Conservation (phyloP, 2,888 invertebrate species). For the Ophioninae sp. region DNA sequence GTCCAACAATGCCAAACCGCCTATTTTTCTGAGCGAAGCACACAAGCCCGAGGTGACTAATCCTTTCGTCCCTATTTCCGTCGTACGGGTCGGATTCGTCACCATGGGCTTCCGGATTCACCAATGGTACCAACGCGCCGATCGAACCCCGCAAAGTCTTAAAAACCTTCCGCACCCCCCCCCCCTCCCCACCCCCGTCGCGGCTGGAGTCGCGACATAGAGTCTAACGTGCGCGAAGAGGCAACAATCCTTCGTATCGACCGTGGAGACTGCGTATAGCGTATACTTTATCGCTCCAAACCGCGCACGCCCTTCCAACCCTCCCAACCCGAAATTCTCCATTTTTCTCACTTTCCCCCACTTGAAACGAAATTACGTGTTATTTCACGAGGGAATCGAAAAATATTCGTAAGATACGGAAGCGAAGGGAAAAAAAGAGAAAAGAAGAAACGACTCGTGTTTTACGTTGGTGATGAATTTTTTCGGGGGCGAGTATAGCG, state of each 20-base stretch:
- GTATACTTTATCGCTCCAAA: background rate
- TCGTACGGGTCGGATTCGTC: slow-evolving; percentile 17
- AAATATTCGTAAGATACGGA: too few relatives aligned
- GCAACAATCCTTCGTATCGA: slow-evolving; percentile 61
- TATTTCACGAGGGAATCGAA: too few relatives aligned
- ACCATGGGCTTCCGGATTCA: background rate
- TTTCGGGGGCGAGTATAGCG: too few relatives aligned
- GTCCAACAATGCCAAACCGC: too few relatives aligned
- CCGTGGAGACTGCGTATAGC: slow-evolving; percentile 28
- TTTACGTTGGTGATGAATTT: too few relatives aligned
- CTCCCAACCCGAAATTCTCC: background rate
- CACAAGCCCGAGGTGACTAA: too few relatives aligned
- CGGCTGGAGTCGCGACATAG: slow-evolving; percentile 25
- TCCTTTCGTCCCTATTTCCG: too few relatives aligned
- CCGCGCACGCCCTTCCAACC: background rate
- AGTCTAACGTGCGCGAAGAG: slow-evolving; percentile 46
- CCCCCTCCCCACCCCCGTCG: background rate
- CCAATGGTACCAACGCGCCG: slow-evolving; percentile 24
- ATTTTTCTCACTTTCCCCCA: background rate
- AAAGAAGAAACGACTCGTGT: too few relatives aligned
- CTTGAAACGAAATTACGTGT: too few relatives aligned
- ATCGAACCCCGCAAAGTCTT: background rate
- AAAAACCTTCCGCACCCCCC: background rate
- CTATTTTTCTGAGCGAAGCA: too few relatives aligned
- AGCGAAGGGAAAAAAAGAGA: too few relatives aligned